Evolutionary conservation across 2,888 invertebrate species (phyloP), one percentile per base, ranked within the genome.

Genomic region (Drosophila macrospina): DNA sequence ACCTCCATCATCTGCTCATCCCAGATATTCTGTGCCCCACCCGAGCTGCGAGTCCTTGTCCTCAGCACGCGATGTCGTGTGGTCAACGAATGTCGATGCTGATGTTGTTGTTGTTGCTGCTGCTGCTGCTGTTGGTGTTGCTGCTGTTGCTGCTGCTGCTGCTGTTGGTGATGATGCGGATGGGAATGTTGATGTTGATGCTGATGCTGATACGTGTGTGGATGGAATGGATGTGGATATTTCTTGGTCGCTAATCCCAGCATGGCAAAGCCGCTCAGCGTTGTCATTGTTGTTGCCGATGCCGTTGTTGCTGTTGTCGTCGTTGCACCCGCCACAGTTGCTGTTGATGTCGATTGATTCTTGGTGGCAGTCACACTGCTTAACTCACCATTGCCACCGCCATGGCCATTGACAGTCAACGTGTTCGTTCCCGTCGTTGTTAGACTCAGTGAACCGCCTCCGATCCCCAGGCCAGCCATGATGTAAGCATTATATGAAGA

Each of bases 1-100:
- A 92, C 92, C 90, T 92, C 92, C 81, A 92, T 89, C 88, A 91
- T 87, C 54, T 91, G 91, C 67, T 92, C 92, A 72, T 92, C 92
- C 90, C 91, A 92, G 48, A 92, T 79, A 50, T 91, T 92, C 32
- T 92, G 91, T 16, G 90, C 85, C 5, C 90, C 90, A 41, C 92
- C 92, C 24, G 92, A 91, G 63, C 92, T 92, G 61, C 92, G 89
- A 34, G 92, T 91, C 44, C 92, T 87, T 62, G 92, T 91, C 39
- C 92, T 89, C 65, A 91, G 65, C 41, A 92, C 92, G 32, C 91
- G 90, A 76, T 91, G 90, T 51, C 92, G 84, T 24, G 90, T 89
- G 62, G 92, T 91, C 69, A 92, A 69, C 74, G 92, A 92, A 72
- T 86, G 81, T n/a, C 73, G 61, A 62, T 78, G 78, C 15, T 63